These are phyloP conservation scores for Oligia latruncula DNA, from an alignment of 2,888 invertebrate genomes.

Conservation along the genomic window DNA sequence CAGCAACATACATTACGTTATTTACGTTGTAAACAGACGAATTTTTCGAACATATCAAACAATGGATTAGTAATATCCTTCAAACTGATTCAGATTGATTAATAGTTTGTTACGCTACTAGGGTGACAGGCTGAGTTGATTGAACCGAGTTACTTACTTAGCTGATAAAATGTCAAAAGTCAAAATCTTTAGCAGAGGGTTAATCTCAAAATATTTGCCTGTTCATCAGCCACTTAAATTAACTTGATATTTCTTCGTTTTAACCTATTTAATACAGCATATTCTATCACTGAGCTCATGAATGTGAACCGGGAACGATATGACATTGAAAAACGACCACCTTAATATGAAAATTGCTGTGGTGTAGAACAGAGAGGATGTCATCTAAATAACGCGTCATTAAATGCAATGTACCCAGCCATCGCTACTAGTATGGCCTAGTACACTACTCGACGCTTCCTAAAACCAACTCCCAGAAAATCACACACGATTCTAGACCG, in stretches of 20 bases:
- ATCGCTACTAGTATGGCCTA: conserved; percentile 12
- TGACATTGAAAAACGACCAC: conserved; percentile 70
- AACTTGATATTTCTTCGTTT: background rate
- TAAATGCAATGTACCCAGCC: conserved; percentile 67
- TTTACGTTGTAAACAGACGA: no score
- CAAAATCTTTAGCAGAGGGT: conserved; percentile 1
- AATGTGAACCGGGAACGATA: conserved; percentile 49
- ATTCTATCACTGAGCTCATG: conserved; percentile 33
- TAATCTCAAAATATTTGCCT: conserved; percentile 4
- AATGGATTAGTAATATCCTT: no score
- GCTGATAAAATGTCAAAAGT: background rate
- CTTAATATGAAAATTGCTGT: conserved; percentile 74
- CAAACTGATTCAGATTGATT: no score
- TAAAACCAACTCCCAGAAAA: background rate
- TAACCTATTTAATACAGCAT: conserved; percentile 2
- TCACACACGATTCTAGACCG: conserved; percentile 22
- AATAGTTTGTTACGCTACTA: no score
- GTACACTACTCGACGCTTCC: conserved; percentile 45
- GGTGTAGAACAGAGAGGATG: conserved; percentile 73
- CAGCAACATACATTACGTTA: no score
- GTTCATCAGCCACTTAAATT: background rate
- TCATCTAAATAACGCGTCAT: conserved; percentile 65
- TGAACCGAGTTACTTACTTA: background rate
- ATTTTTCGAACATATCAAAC: no score
- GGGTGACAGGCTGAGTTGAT: background rate